Base-by-base conservation (phyloP, 2,797 vertebrate species). In the Megaceryle alcyon region DNA sequence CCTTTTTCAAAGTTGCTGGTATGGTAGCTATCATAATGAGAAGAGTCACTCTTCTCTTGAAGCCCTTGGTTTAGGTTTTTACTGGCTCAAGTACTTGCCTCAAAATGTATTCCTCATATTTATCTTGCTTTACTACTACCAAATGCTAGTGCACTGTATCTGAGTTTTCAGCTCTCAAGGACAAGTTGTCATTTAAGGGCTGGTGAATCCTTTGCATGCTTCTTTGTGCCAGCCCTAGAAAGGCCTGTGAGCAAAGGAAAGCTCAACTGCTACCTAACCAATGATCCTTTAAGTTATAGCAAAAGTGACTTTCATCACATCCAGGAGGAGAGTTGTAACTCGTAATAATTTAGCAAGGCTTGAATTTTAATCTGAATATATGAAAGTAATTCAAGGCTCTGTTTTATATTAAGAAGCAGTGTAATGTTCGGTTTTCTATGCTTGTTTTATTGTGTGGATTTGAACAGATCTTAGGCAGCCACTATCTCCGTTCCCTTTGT, bases 401-500 rank as follows among this genome's bases (percentile, higher is more conserved):
- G 28, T 56, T 94, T 94, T 48, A 64, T 37, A 39, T 84, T 66
- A 88, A 79, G 54, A 78, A 51, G 25, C 61, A 64, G 21, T 5
- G 53, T 44, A 85, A 71, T 0, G 0, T 64, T 82, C 0, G 0
- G 29, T 64, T 94, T 68, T 77, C 90, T 61, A 2, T 6, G 17
- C 63, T 75, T 86, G 77, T 91, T 91, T 82, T 69, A 73, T 60
- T 86, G n/a, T 33, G 66, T 63, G n/a, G 20, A 82, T 85, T 79
- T 43, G 80, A 96, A 94, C 60, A 54, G 64, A 89, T 56, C 35
- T 68, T 72, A 81, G 73, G 72, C 61, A 75, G 90, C 26, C 60
- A 80, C 81, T 79, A 65, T 70, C 29, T 86, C 76, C 76, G 72
- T 81, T 83, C 91, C 49, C 70, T 86, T 95, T 82, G 63, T 78